Evolutionary conservation across 2,888 invertebrate genomes (phyloP), one percentile per base, ranked within the genome.

Genomic region (Nephrotoma appendiculata): DNA sequence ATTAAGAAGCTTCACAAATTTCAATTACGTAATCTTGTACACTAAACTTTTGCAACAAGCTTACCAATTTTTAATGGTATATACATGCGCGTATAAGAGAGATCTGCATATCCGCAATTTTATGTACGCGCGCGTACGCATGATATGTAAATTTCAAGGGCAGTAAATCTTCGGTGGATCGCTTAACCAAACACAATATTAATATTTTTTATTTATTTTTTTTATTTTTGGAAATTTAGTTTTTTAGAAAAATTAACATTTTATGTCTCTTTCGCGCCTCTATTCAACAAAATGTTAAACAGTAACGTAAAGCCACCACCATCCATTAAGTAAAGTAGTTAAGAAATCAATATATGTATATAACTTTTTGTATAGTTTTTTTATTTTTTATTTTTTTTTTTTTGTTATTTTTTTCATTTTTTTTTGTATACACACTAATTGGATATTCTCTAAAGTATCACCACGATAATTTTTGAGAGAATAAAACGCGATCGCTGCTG

Each of bases 401-500:
- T 71, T 71, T 71, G 71, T 71, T 71, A 31, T 71, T 71, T 71
- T 31, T 31, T 31, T 31, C 31, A 31, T 31, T 31, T 31, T 57
- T 71, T 19, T 71, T 6, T 71, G 71, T 31, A 31, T 71, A 71
- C 71, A 19, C 71, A 71, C 71, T 71, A 71, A 71, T 71, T 71
- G 71, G 71, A 71, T 71, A 71, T 71, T 71, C 71, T 89, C 89
- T 89, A 89, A 88, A 88, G 88, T 87, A 87, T 89, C 88, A 88
- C 87, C 88, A 52, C 87, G 86, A 41, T 87, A 86, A 85, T 15
- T 71, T 71, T 86, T 86, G 88, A 88, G 88, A 90, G 91, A 92
- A 92, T 92, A 92, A 92, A 92, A 92, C 91, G 91, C 91, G 91
- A 90, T 90, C 90, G 90, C 89, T 90, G 89, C 88, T 89, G 90